Base-by-base conservation (phyloP, 2,113 vertebrate species). In the Xiphorhynchus elegans region DNA sequence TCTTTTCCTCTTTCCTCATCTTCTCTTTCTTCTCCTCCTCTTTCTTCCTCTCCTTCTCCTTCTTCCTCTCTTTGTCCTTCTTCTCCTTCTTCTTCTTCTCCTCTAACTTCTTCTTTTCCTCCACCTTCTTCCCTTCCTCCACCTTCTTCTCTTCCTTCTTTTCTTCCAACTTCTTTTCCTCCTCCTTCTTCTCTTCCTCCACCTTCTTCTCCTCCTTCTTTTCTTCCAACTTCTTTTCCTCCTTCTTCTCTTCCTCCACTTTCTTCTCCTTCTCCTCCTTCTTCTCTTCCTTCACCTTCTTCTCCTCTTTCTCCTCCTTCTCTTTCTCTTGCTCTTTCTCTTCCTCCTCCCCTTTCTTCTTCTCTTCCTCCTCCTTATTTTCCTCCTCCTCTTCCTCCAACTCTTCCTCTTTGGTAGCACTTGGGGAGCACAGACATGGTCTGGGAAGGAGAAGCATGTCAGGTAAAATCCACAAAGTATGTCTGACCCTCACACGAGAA, bases 381-480 rank as follows among this genome's bases (percentile, higher is more conserved):
- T 53, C 17, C 2, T 49, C 35, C 2, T 52, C 8, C 3, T 50
- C 16, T 74, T 67, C 23, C 10, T 76, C 84, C 20, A 95, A 82
- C 33, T 86, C 62, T 15, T 84, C 35, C 12, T 67, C 79, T 14
- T 73, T 58, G 10, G 96, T 78, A 28, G 66, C 88, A 7, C 97
- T 96, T 63, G 97, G 96, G 64, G 97, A 96, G 60, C 76, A 89
- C 49, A 89, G 47, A 28, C 92, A 95, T 17, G 96, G 46, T 87
- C 98, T 99, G 59, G 33, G 56, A 90, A 78, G 74, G 11, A 94
- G 70, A 77, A 83, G 24, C 14, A 37, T 44, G 2, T 84, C 3
- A 56, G 28, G 3, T n/a, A 12, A 77, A 64, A 42, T 5, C 33
- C 6, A 17, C 13, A 5, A 14, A 28, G 26, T 0, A 2, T 0